Conservation (phyloP, 2,888 invertebrate species). For the Epiblema foenella region DNA sequence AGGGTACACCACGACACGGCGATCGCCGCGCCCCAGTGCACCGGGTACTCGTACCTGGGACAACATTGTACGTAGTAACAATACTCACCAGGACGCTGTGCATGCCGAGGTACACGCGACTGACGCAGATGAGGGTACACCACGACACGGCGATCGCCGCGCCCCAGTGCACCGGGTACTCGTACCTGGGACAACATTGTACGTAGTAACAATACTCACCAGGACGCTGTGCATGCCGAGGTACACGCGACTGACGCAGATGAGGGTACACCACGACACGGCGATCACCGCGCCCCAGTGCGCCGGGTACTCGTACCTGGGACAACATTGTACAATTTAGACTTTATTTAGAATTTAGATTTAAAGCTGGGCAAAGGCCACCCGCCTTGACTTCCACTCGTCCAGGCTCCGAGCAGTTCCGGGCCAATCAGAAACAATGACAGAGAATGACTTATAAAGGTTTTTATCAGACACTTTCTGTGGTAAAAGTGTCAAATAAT, state of each 20-base stretch:
- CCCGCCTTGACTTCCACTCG: too few species aligned
- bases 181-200: conserved; percentile 83
- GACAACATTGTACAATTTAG: background rate
- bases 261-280: conserved; percentile 89
- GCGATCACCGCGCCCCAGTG: conserved; percentile 85
- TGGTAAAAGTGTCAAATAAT: too few species aligned
- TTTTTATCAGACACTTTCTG: too few species aligned
- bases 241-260: conserved; percentile 94
- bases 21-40: conserved; percentile 86
- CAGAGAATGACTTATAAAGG: too few species aligned
- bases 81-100: conserved; percentile 92
- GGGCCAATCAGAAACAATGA: too few species aligned
- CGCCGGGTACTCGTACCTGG: conserved; percentile 89
- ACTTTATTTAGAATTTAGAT: too few species aligned
- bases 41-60: conserved; percentile 89
- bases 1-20: conserved; percentile 88
- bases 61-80: background rate
- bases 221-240: conserved; percentile 97
- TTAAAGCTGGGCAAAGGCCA: too few species aligned
- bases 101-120: conserved; percentile 96
- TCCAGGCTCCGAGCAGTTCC: too few species aligned
- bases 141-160: conserved; percentile 86
- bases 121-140: conserved; percentile 92
- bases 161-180: conserved; percentile 87
- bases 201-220: conserved; percentile 80